Percentiles rank a stretch among this genome's conserved stretches.
Conservation (phyloP, 2,888 invertebrate genomes). For the Boloria selene region DNA sequence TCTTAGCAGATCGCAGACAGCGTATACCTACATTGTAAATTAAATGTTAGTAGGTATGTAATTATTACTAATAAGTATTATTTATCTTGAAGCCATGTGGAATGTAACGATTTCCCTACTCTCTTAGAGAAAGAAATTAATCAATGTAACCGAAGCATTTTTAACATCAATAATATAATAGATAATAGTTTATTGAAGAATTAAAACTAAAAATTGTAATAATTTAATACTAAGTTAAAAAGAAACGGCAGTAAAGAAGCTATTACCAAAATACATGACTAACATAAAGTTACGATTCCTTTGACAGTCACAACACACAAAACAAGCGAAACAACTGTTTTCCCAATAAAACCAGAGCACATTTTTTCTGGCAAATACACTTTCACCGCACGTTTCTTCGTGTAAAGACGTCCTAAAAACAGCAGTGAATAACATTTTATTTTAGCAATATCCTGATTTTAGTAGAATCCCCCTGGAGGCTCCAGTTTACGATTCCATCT, state of each 20-base stretch:
- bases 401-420: conserved; percentile 23
- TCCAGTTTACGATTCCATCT: conserved; percentile 43
- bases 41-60: too few species aligned
- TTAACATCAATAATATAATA: too few species aligned
- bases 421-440: conserved; percentile 41
- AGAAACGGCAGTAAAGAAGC: background rate
- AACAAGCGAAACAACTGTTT: conserved; percentile 16
- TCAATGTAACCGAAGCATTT: too few species aligned
- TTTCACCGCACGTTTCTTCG: conserved; percentile 14
- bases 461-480: conserved; percentile 37
- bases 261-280: background rate
- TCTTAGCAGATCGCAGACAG: conserved; percentile 13
- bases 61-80: too few species aligned
- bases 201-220: too few species aligned
- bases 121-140: too few species aligned
- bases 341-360: conserved; percentile 24
- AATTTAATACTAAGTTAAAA: too few species aligned
- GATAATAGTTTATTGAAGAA: too few species aligned
- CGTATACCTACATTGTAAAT: background rate
- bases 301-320: background rate
- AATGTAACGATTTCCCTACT: too few species aligned
- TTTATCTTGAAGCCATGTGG: too few species aligned
- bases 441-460: conserved; percentile 44
- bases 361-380: conserved; percentile 21
- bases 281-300: background rate